Percentiles rank a stretch among this genome's conserved stretches.
Evolutionary conservation across 2,797 vertebrate genomes (phyloP).

Genomic region (Coilia nasus): DNA sequence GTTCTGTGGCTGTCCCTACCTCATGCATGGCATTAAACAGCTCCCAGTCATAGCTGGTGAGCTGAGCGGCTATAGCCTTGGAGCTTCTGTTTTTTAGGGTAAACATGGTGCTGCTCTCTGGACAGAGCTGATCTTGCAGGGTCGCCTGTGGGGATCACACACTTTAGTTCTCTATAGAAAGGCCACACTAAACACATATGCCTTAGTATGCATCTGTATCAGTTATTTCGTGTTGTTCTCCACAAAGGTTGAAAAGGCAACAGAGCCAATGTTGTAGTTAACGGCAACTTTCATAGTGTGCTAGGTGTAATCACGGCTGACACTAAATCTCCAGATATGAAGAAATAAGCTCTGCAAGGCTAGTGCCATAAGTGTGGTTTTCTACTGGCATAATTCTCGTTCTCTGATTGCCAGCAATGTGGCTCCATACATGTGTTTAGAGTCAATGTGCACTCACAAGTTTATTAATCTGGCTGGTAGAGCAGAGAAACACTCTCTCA

Average conservation of each 20-base stretch:
- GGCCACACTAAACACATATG: too few species aligned
- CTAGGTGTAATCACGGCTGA: too few species aligned
- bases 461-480: conserved; percentile 76
- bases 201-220: too few species aligned
- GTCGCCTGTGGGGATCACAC: conserved; percentile 72
- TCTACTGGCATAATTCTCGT: not conserved
- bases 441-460: conserved; percentile 78
- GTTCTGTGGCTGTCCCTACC: conserved; percentile 63
- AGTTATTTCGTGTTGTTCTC: not conserved
- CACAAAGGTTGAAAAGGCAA: too few species aligned
- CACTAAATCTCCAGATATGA: too few species aligned
- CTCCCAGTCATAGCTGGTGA: conserved; percentile 90
- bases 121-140: conserved; percentile 87
- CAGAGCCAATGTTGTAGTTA: too few species aligned
- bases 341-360: not conserved
- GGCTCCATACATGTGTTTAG: not conserved
- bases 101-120: conserved; percentile 77
- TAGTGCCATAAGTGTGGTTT: not conserved
- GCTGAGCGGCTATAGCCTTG: conserved; percentile 88
- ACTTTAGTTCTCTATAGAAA: too few species aligned
- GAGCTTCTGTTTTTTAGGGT: conserved; percentile 87
- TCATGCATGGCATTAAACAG: conserved; percentile 91
- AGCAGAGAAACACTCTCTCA: conserved; percentile 87
- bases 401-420: not conserved
- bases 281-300: too few species aligned